phyloP scores from a whole-genome alignment of 2,797 vertebrate species.

The Phataginus tetradactyla region DNA sequence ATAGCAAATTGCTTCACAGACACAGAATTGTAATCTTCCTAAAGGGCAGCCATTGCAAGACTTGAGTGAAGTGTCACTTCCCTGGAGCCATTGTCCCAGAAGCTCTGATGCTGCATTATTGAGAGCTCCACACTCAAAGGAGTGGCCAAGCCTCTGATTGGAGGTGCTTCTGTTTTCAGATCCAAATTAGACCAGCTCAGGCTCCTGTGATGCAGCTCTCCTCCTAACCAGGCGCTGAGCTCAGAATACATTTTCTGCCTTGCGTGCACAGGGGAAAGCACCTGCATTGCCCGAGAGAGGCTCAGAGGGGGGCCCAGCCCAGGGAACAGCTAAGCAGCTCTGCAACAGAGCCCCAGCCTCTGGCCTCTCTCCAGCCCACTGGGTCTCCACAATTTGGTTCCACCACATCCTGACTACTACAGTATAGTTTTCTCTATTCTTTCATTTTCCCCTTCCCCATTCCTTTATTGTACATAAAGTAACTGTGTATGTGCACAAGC shows the following conservation, averaged over 20 bases:
- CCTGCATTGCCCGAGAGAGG: no score
- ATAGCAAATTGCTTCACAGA: neutral
- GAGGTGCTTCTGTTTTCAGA: neutral
- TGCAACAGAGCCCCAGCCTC: neutral
- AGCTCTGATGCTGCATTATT: neutral
- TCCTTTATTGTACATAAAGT: conserved; percentile 90
- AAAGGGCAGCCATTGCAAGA: neutral
- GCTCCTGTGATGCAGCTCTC: neutral
- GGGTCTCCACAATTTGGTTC: conserved; percentile 83
- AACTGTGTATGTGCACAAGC: conserved; percentile 89
- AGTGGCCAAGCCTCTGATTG: fast-evolving
- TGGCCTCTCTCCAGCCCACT: neutral
- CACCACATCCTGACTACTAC: conserved; percentile 89
- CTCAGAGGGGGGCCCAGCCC: neutral
- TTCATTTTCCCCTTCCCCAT: conserved; percentile 84
- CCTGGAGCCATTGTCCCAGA: neutral
- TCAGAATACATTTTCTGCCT: neutral
- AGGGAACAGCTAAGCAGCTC: neutral
- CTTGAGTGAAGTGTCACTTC: neutral
- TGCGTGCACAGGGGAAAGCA: neutral
- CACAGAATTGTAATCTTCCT: neutral
- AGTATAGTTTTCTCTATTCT: conserved; percentile 89
- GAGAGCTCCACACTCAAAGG: conserved; percentile 3
- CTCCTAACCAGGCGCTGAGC: fast-evolving
- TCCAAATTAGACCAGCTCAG: neutral